Evolutionary conservation across 2,888 invertebrate species (phyloP).

Genomic region (Chrysomela aeneicollis): DNA sequence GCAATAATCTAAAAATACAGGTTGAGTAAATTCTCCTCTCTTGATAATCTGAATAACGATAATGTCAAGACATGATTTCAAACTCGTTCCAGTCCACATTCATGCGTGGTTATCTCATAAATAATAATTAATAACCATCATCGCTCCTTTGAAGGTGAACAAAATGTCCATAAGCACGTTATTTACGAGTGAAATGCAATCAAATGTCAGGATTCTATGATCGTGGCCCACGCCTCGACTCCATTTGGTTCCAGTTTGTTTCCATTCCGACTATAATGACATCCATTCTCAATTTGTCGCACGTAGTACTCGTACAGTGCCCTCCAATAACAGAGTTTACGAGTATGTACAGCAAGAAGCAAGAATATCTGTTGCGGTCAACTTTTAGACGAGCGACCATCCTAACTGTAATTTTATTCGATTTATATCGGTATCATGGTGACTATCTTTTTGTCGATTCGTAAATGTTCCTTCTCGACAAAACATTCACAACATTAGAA

Average conservation of each 20-base stretch:
- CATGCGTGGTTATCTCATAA: background rate
- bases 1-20: no score
- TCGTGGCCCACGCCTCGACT: background rate
- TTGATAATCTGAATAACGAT: no score
- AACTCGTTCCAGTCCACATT: background rate
- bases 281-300: background rate
- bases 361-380: background rate
- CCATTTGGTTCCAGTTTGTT: background rate
- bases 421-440: no score
- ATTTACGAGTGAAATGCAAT: background rate
- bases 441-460: no score
- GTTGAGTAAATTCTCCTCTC: no score
- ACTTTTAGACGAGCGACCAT: background rate
- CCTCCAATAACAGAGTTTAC: background rate
- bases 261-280: background rate
- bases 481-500: no score
- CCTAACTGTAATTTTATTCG: no score
- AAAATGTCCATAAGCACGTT: background rate
- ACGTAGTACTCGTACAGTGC: background rate
- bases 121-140: conserved; percentile 7
- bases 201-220: background rate
- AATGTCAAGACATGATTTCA: background rate
- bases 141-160: conserved; percentile 5
- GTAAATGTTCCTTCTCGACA: no score
- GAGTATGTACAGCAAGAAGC: no score